Evolutionary conservation across 2,113 vertebrate genomes (phyloP).

Genomic region (Anhinga anhinga): DNA sequence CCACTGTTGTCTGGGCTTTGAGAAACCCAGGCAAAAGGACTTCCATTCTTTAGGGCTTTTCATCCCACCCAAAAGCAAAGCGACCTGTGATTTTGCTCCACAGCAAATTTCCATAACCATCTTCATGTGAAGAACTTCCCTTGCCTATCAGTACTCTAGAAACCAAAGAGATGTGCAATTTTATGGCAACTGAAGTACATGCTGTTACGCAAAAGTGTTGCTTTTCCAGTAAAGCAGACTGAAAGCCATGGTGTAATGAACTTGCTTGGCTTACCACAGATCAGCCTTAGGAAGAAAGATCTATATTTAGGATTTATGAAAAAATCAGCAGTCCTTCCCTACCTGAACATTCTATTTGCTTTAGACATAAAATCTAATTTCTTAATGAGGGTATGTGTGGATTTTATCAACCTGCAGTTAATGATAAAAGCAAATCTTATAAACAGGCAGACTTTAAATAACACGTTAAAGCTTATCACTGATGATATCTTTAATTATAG

Average conservation of each 20-base stretch:
- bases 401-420: conserved; percentile 66
- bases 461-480: conserved; percentile 71
- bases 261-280: background rate
- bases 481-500: conserved; percentile 81
- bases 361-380: conserved; percentile 61
- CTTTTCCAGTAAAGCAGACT: background rate
- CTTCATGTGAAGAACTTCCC: background rate
- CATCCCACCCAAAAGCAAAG: background rate
- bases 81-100: background rate
- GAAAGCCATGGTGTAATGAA: background rate
- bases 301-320: background rate
- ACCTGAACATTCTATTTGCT: background rate
- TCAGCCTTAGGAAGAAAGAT: background rate
- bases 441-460: conserved; percentile 74
- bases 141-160: background rate
- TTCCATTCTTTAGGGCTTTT: background rate
- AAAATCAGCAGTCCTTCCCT: background rate
- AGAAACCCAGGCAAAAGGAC: background rate
- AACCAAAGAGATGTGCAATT: background rate
- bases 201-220: background rate
- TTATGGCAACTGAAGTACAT: background rate
- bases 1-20: background rate
- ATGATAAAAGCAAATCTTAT: conserved; percentile 76
- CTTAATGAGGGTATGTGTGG: conserved; percentile 47
- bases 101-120: background rate